Evolutionary conservation across 2,888 invertebrate genomes (phyloP).

Genomic region (Lymantria dispar): DNA sequence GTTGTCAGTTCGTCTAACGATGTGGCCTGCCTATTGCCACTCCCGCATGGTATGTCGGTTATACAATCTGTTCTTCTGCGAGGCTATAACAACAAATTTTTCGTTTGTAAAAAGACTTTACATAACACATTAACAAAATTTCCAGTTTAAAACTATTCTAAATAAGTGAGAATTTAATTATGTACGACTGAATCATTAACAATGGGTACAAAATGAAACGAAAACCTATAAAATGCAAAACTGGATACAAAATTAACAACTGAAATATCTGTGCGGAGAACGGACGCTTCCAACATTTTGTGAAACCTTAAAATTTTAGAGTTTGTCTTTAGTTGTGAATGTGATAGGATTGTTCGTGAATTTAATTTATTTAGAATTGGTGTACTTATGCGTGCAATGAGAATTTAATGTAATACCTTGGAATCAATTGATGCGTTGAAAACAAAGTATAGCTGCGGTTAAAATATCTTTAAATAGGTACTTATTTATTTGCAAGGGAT

Average conservation of each 20-base stretch:
- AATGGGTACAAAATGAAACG: slow-evolving; percentile 9
- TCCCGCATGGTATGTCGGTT: too few relatives aligned
- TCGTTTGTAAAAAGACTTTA: too few relatives aligned
- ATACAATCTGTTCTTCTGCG: too few relatives aligned
- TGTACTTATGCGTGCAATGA: too few relatives aligned
- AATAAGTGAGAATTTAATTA: neutral
- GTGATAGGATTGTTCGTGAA: slow-evolving; percentile 1
- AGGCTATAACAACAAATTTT: too few relatives aligned
- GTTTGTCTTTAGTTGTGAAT: slow-evolving; percentile 14
- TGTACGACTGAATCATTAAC: neutral
- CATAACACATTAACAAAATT: neutral
- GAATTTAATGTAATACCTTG: too few relatives aligned
- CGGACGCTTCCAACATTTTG: slow-evolving; percentile 3
- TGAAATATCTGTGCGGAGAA: slow-evolving; percentile 13
- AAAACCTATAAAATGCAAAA: slow-evolving; percentile 32
- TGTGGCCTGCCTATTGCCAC: too few relatives aligned
- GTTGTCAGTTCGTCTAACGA: too few relatives aligned
- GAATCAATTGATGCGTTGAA: too few relatives aligned
- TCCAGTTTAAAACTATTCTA: neutral
- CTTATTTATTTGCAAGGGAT: too few relatives aligned
- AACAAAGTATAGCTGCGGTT: too few relatives aligned
- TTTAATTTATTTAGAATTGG: neutral
- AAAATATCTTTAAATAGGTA: too few relatives aligned
- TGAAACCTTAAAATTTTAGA: slow-evolving; percentile 37
- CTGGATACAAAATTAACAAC: slow-evolving; percentile 34